A percentile compares a stretch with the other conserved stretches of the same genome.
Evolutionary conservation across 2,113 vertebrate species (phyloP).

Genomic region (Oplegnathus fasciatus): DNA sequence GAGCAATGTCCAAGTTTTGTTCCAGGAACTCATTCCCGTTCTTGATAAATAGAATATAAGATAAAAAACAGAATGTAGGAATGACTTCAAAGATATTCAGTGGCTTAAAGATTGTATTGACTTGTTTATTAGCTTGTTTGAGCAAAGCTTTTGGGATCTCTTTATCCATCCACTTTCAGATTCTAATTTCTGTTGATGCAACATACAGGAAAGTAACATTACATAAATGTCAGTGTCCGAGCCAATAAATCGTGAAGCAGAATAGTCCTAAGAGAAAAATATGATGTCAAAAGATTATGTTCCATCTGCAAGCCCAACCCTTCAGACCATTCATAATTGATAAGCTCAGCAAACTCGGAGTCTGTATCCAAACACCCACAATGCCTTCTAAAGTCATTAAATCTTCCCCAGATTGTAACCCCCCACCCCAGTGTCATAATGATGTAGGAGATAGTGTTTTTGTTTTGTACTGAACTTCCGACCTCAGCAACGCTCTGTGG

Average conservation of each 20-base stretch:
- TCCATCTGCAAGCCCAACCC: neutral
- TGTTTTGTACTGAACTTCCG: neutral
- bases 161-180: too few species aligned
- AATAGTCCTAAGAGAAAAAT: neutral
- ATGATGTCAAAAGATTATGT: slow-evolving; percentile 2
- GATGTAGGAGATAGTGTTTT: neutral
- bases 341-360: neutral
- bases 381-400: neutral
- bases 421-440: neutral
- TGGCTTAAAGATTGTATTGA: too few species aligned
- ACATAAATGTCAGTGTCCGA: neutral
- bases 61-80: neutral
- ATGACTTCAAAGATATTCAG: neutral
- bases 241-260: neutral
- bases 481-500: neutral
- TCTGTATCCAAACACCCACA: neutral
- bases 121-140: neutral
- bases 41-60: too few species aligned
- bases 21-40: too few species aligned
- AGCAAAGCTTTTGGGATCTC: neutral
- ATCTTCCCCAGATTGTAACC: neutral
- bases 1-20: too few species aligned
- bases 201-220: neutral
- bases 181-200: too few species aligned
- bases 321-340: slow-evolving; percentile 17